Base-by-base conservation (phyloP, 2,113 vertebrate species). In the Ciconia boyciana region DNA sequence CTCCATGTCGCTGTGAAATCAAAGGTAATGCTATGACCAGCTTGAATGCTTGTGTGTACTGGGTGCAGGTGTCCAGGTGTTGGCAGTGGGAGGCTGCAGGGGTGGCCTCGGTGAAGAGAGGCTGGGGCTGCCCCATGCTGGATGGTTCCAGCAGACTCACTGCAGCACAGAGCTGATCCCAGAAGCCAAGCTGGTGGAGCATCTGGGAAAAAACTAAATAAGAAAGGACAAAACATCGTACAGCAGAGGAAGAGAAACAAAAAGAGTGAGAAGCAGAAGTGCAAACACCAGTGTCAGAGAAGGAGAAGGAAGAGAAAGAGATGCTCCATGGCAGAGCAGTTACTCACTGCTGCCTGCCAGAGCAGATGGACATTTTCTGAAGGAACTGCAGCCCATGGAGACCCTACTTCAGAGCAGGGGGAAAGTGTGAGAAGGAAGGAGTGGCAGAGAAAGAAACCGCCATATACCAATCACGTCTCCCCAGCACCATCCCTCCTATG, bases 11-110 rank as follows among this genome's bases (percentile, higher is more conserved):
- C 19, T 39, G 24, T 76, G 43, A 80, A 71, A 64, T 71, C 3
- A 1, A 48, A 84, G 20, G 21, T 60, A 54, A 66, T 16, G 8
- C 7, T 52, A 36, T 0, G 1, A 7, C 14, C 5, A n/a, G 7
- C 11, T 44, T 52, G 28, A 80, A 72, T 49, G 16, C 4, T 71
- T 87, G 34, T 60, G 24, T 69, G 13, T 74, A 65, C 32, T 9
- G 18, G 5, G 8, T 82, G 34, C 25, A 60, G 16, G 2, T 44
- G 34, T 49, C 16, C n/a, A 60, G 31, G 4, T 41, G 6, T 5
- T 85, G 39, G 26, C 28, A 54, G 34, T 32, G 24, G 26, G 22
- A 78, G 13, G 13, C 7, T 74, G 5, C 29, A 75, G 34, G 4
- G 3, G 7, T 77, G 22, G 13, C 18, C 28, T 52, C 52, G 44